Base-by-base conservation (phyloP, 2,797 vertebrate genomes). In the Coreius guichenoti region DNA sequence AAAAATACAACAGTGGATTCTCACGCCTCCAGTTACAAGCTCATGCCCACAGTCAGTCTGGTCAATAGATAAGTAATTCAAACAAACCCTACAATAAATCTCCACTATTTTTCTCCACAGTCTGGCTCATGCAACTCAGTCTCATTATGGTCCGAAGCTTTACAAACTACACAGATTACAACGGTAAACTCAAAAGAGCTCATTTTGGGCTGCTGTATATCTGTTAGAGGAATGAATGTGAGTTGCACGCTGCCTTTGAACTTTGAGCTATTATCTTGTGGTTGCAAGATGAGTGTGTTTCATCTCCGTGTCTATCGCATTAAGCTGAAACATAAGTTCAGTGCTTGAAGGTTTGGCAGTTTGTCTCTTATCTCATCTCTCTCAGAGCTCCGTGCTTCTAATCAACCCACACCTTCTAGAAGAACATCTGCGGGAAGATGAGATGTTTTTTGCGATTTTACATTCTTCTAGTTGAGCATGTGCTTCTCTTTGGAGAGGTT, bases 1-100 rank as follows among this genome's bases (percentile, higher is more conserved):
- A 86, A 93, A 89, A 90, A 90, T 89, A 88, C 78, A 91, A 87
- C 85, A 86, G 87, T 88, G 54, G 70, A 83, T 86, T 91, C 89
- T 89, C 84, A 82, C 84, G 83, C 76, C 33, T 91, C 77, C 88
- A 69, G 86, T 86, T 88, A 90, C 86, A 88, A 84, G 82, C 82
- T 78, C 88, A 67, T 82, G 84, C 68, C 63, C 78, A 61, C 83
- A 65, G 83, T 87, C 36, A 49, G 84, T 84, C 77, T 90, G 75
- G 26, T n/a, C 45, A 69, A 67, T 81, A 43, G 81, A 81, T 79
- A 49, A 82, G 43, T 29, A 33, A 68, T 17, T n/a, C 8, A 12
- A 63, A 63, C 16, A 33, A 19, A 54, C 43, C 47, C 54, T 74
- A 77, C 67, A 67, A 31, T 75, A 84, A 87, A 84, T 49, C 58